These are phyloP conservation scores for Oryzias javanicus DNA, from an alignment of 2,113 vertebrate genomes.

Conservation along the genomic window DNA sequence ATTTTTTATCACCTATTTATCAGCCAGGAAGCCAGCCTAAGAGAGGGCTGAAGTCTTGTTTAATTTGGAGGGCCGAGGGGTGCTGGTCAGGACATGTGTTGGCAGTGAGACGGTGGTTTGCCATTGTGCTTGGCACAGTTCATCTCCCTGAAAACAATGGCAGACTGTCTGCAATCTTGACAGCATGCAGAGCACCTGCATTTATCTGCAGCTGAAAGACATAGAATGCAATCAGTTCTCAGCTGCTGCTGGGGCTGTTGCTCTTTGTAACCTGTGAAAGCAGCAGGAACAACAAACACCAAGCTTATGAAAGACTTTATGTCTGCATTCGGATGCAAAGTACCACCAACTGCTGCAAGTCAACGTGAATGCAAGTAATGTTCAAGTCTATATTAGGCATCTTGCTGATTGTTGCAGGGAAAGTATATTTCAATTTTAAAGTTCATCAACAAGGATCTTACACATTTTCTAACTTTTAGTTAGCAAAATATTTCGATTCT, in stretches of 20 bases:
- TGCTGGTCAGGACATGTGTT: conserved; percentile 45
- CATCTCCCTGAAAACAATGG: conserved; percentile 57
- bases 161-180: conserved; percentile 19
- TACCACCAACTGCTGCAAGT: no score
- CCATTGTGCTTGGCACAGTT: conserved; percentile 17
- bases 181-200: conserved; percentile 25
- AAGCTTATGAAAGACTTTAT: no score
- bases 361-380: no score
- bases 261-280: no score
- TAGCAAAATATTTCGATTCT: no score
- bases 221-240: not conserved
- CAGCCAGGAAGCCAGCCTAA: conserved; percentile 55
- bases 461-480: no score
- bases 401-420: no score
- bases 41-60: conserved; percentile 21
- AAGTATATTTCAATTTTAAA: no score
- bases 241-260: not conserved
- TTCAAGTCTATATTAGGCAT: no score
- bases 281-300: no score
- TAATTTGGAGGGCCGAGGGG: conserved; percentile 37
- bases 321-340: no score
- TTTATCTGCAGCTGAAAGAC: not conserved
- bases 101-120: conserved; percentile 24
- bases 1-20: conserved; percentile 52
- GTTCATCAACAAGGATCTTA: no score